Conservation (phyloP, 2,888 invertebrate species). For the Rhagonycha fulva region DNA sequence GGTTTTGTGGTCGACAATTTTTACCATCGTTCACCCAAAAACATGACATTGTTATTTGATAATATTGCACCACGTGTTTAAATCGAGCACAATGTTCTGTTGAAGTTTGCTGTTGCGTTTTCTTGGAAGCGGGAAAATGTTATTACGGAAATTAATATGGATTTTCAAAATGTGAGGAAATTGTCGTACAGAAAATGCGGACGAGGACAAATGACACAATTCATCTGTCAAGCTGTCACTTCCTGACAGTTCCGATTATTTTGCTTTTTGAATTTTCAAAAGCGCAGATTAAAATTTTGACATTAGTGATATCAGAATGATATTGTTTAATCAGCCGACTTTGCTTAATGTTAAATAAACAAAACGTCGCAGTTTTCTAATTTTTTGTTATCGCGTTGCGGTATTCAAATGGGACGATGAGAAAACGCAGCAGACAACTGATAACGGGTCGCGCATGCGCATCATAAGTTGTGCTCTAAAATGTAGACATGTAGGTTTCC, state of each 20-base stretch:
- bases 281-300: background rate
- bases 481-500: constrained; percentile 50
- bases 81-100: constrained; percentile 5
- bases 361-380: background rate
- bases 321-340: background rate
- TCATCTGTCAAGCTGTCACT: background rate
- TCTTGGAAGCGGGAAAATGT: background rate
- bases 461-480: constrained; percentile 31
- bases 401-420: background rate
- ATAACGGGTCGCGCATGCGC: constrained; percentile 40
- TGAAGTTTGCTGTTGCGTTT: constrained; percentile 20
- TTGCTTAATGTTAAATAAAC: background rate
- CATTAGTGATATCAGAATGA: background rate
- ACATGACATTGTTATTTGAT: constrained; percentile 10
- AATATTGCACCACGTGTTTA: constrained; percentile 28
- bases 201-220: background rate
- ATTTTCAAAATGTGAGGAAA: background rate
- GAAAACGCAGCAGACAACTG: constrained; percentile 22
- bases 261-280: background rate
- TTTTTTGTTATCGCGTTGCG: background rate
- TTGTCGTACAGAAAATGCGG: background rate
- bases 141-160: background rate
- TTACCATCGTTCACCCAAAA: background rate
- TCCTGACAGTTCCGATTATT: background rate
- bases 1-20: background rate